Percentiles rank a stretch among this genome's conserved stretches.
phyloP scores from a whole-genome alignment of 2,888 invertebrate genomes.

The Lochmaea capreae region DNA sequence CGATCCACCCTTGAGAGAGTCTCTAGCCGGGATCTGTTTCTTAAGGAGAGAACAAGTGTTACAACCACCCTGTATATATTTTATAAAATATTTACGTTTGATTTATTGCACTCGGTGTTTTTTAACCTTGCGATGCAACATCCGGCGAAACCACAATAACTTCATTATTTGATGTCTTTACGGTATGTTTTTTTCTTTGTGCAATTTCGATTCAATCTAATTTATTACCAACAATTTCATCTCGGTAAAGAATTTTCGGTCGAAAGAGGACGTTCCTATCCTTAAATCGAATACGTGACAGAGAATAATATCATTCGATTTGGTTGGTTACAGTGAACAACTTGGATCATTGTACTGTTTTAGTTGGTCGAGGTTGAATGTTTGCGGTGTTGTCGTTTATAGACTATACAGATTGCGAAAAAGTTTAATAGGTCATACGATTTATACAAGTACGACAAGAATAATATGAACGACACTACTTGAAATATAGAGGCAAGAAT shows the following conservation, averaged over 20 bases:
- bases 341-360: slow-evolving; percentile 4
- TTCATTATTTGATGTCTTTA: slow-evolving; percentile 26
- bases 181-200: slow-evolving; percentile 13
- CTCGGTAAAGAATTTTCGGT: slow-evolving; percentile 23
- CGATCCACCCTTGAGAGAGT: no score
- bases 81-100: not conserved
- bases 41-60: no score
- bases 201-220: slow-evolving; percentile 32
- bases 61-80: not conserved
- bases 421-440: no score
- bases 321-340: slow-evolving; percentile 21
- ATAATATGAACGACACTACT: no score
- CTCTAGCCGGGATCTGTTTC: no score
- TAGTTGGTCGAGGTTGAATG: not conserved
- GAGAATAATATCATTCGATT: slow-evolving; percentile 28
- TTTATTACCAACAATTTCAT: slow-evolving; percentile 31
- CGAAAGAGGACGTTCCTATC: slow-evolving; percentile 13
- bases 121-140: slow-evolving; percentile 21
- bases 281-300: slow-evolving; percentile 22
- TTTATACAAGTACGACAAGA: no score
- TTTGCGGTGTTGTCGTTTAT: slow-evolving; percentile 3
- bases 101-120: not conserved
- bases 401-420: no score
- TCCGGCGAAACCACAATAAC: slow-evolving; percentile 23
- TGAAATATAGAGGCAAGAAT: no score